Conservation (phyloP, 1,140 invertebrate species). For the Aphaenogaster floridana region DNA sequence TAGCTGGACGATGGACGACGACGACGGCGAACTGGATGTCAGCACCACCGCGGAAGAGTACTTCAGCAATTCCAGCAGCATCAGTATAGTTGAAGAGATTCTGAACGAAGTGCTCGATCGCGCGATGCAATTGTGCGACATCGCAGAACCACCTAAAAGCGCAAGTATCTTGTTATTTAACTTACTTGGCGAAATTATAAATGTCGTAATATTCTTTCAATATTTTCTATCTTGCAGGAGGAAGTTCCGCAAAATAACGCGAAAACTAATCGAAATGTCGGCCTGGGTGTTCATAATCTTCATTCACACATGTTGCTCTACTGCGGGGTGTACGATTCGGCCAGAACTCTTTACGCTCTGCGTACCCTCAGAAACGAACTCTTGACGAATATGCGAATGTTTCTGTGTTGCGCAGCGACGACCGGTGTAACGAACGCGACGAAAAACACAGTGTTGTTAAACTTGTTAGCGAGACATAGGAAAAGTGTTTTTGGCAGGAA, state of each 20-base stretch:
- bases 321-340: slow-evolving; percentile 93
- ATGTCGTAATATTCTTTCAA: slow-evolving; percentile 7
- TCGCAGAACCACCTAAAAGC: slow-evolving; percentile 79
- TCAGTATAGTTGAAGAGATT: slow-evolving; percentile 87
- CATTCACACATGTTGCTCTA: slow-evolving; percentile 95
- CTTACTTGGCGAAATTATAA: background rate
- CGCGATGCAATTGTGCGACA: slow-evolving; percentile 84
- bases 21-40: slow-evolving; percentile 86
- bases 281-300: slow-evolving; percentile 90
- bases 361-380: slow-evolving; percentile 92
- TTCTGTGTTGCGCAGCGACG: slow-evolving; percentile 91
- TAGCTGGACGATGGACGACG: slow-evolving; percentile 85
- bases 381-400: slow-evolving; percentile 91
- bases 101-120: slow-evolving; percentile 88
- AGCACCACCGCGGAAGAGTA: slow-evolving; percentile 89
- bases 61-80: slow-evolving; percentile 85
- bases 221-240: slow-evolving; percentile 65
- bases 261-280: slow-evolving; percentile 81
- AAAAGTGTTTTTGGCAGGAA: slow-evolving; percentile 94
- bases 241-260: slow-evolving; percentile 80
- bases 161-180: slow-evolving; percentile 65
- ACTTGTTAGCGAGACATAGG: slow-evolving; percentile 91
- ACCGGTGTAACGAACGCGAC: slow-evolving; percentile 89
- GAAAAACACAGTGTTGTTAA: slow-evolving; percentile 88
- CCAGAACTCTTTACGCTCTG: slow-evolving; percentile 92